Base-by-base conservation (phyloP, 2,113 vertebrate genomes). In the Oncorhynchus keta region DNA sequence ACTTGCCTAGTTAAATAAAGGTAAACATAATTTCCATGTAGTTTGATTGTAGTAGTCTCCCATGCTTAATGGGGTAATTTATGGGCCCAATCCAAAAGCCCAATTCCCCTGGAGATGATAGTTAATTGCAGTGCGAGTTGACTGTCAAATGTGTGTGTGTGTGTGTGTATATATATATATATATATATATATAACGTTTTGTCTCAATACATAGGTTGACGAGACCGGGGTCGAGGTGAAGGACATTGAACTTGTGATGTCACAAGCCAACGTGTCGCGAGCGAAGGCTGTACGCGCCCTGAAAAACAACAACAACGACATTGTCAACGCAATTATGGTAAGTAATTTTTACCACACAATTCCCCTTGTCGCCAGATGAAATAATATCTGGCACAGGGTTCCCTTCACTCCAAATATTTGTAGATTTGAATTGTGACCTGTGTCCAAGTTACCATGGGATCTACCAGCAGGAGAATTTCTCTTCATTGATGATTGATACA, bases 251-350 rank as follows among this genome's bases (percentile, higher is more conserved):
- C 94, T 99, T 86, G 98, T 99, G 87, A 99, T 99, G 98, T 99
- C 98, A 2, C 98, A 99, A 93, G 98, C 98, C 5, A 99, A 99
- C 70, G 98, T 99, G 84, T 99, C 98, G 0, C 94, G 98, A 83
- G 96, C 97, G 2, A 99, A 99, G 94, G 98, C 98, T 14, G 97
- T 99, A 76, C 95, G 98, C 30, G 97, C 98, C 69, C 95, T 99
- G 87, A 99, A 99, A 93, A 99, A 99, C 93, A 99, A 99, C 94
- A 99, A 98, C 89, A 99, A 99, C 2, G 98, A 99, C 86, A 99
- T 99, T 77, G 98, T 99, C 92, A 99, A 99, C 70, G 98, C 98
- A 28, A 99, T 99, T 86, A 99, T 99, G 97, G 98, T 99, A 90
- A 95, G 96, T 22, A 0, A 9, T 62, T 62, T 55, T 62, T 8